These are phyloP conservation scores for Berghia stephanieae DNA, from an alignment of 1,140 invertebrate genomes.

Conservation along the genomic window DNA sequence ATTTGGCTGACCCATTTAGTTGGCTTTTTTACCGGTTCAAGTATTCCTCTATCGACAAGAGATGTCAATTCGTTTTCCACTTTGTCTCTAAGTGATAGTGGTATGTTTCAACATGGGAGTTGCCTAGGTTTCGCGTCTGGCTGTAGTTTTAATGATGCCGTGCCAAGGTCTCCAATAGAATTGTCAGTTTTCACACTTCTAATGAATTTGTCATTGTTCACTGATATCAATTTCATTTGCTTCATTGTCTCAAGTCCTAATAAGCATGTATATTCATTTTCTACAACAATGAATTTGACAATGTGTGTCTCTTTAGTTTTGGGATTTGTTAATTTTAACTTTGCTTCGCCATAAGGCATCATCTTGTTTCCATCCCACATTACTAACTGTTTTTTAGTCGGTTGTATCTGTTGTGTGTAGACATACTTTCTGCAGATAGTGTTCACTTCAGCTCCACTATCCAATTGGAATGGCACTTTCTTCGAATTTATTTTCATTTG, in stretches of 20 bases:
- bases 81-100: not conserved
- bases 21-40: conserved; percentile 49
- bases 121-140: not conserved
- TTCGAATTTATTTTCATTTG: not conserved
- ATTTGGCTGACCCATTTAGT: conserved; percentile 35
- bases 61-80: not conserved
- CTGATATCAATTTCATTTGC: not conserved
- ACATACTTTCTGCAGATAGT: not conserved
- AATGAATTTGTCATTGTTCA: not conserved
- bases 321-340: not conserved
- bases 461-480: not conserved
- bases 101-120: not conserved
- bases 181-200: not conserved
- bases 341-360: not conserved
- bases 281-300: not conserved
- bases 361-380: not conserved
- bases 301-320: not conserved
- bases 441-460: not conserved
- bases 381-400: not conserved
- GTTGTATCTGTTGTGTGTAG: not conserved
- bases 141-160: not conserved
- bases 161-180: not conserved
- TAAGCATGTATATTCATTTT: not conserved
- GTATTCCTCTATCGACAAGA: conserved; percentile 33
- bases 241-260: not conserved